These are phyloP conservation scores for Mastigias papua DNA, from an alignment of 30 jellyfish, hydroid and myxozoan genomes.

Conservation along the genomic window DNA sequence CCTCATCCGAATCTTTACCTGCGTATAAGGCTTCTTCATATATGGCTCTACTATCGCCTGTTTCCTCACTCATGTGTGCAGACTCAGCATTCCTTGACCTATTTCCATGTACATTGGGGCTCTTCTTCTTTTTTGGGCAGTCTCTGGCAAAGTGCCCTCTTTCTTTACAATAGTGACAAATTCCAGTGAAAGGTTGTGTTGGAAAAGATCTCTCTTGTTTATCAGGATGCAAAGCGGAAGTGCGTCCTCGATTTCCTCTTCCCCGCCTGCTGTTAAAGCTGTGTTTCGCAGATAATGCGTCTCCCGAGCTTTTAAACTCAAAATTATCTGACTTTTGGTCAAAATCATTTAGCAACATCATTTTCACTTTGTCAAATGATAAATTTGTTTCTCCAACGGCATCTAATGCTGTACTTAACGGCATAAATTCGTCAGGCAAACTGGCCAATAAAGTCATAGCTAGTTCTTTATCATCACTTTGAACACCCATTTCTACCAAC, in stretches of 20 bases:
- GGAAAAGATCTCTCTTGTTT: constrained; percentile 26
- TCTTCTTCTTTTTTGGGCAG: constrained; percentile 46
- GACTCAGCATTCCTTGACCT: constrained; percentile 1
- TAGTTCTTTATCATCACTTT: constrained; percentile 25
- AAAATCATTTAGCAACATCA: constrained; percentile 36
- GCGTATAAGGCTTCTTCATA: constrained; percentile 29
- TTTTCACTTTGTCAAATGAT: constrained; percentile 45
- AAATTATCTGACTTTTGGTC: constrained; percentile 37
- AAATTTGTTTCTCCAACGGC: constrained; percentile 54
- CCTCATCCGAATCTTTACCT: constrained; percentile 8
- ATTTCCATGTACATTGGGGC: constrained; percentile 9
- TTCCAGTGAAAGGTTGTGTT: constrained; percentile 26
- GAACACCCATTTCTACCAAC: constrained; percentile 45
- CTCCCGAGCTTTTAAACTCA: constrained; percentile 23
- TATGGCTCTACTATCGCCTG: not conserved
- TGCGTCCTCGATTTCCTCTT: constrained; percentile 29
- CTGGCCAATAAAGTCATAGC: constrained; percentile 48
- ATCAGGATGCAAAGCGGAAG: constrained; percentile 5
- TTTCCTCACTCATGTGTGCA: constrained; percentile 12
- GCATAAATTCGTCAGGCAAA: constrained; percentile 52
- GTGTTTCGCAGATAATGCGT: constrained; percentile 50
- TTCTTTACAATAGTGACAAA: constrained; percentile 48
- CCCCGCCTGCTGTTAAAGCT: constrained; percentile 46
- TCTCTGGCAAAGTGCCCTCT: constrained; percentile 56
- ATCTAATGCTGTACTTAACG: constrained; percentile 51